Base-by-base conservation (phyloP, 2,797 vertebrate species). In the Mionectes olivaceus region DNA sequence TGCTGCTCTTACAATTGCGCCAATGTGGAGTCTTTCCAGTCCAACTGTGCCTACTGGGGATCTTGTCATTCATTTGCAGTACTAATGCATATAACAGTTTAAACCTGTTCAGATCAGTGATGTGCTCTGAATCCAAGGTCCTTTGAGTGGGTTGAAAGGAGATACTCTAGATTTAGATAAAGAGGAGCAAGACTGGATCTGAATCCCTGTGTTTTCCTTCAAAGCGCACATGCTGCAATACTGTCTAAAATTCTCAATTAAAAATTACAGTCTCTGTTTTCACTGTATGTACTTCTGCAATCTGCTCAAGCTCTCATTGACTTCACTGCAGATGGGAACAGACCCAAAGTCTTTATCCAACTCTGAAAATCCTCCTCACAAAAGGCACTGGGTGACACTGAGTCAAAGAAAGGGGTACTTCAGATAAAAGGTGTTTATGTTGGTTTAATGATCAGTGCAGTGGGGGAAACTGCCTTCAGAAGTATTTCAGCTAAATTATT, bases 211-310 rank as follows among this genome's bases (percentile, higher is more conserved):
- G 25, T 69, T 81, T 90, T 68, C 27, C 44, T 83, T 83, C 21
- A 43, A 77, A 63, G 37, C 10, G 9, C 13, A 5, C 3, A 0
- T 25, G 24, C 21, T 44, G 9, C 1, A 2, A 5, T 59, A 10
- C 13, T 41, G 4, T 13, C 32, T 50, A 56, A 56, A 93, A 61
- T 50, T 53, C 18, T 56, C 15, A 53, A 9, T 32, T 74, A 39
- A 57, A 80, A 83, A 14, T 30, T 32, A 17, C 2, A 0, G 39
- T n/a, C 7, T 63, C 4, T 46, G 7, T 47, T 71, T 67, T 37
- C 30, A 33, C 11, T 19, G 18, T 59, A 11, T 81, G 75, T 76
- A 22, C 12, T 37, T 37, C 14, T 52, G 25, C 37, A n/a, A 16
- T 61, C 52, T 83, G 23, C 41, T 44, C 39, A 41, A 49, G 33